Base-by-base conservation (phyloP, 2,113 vertebrate genomes). In the Chauna torquata region DNA sequence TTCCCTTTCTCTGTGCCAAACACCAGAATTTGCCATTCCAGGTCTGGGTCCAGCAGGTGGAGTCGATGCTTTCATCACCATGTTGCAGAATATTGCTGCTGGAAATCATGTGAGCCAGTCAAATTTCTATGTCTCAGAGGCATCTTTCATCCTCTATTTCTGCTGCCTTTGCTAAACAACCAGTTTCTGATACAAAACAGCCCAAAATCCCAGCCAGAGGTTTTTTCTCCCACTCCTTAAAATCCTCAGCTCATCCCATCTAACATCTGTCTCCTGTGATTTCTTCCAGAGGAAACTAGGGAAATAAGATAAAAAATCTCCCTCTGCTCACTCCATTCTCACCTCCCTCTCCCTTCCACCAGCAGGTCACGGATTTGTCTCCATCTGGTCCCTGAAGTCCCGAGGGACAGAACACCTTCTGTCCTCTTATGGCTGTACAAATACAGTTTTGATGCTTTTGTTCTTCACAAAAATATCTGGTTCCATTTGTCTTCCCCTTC, bases 81-180 rank as follows among this genome's bases (percentile, higher is more conserved):
- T 0, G 0, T 52, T 68, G n/a, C 40, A 49, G 34, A 40, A 61
- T n/a, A 77, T 1, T 70, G 34, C 40, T 27, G 34, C 7, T 32
- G 34, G 50, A 74, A 83, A 70, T 61, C 20, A 71, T 62, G 62
- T 1, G 15, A 92, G 10, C 20, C 57, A 75, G 70, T 16, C 50
- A 44, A 16, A 84, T 81, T 54, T 74, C 40, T 49, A 0, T 52
- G 68, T 30, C n/a, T 65, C 54, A 62, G 70, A 92, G 59, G 68
- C 49, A 93, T 12, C 42, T 71, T 12, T 71, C 55, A 12, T 49
- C 23, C 76, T 65, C 22, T 18, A 1, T 57, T 83, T 16, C 74
- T 78, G 17, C 57, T 74, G 17, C 62, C 27, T 65, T 81, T 74
- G 23, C 20, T 81, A 34, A 90, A 65, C 9, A 50, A 42, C 7